A percentile compares a stretch with the other conserved stretches of the same genome.
Conservation (phyloP, 1,140 invertebrate genomes). For the Penaeus chinensis region DNA sequence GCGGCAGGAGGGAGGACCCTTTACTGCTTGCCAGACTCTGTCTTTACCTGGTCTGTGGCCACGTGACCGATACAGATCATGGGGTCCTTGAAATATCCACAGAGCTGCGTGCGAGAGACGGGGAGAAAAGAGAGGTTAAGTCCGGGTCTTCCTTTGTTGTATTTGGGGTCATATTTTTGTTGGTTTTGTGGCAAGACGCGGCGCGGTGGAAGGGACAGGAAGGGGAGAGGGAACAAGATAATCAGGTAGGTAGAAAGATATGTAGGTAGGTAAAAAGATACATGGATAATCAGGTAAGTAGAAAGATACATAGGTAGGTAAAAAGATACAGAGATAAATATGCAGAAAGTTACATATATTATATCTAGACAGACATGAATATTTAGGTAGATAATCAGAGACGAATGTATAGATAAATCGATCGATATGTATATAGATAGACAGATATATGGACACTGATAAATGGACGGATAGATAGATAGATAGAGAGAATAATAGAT, state of each 20-base stretch:
- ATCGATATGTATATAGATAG: background rate
- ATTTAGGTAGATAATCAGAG: too few species aligned
- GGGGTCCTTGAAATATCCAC: constrained; percentile 90
- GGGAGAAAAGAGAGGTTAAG: background rate
- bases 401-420: background rate
- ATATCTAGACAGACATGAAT: too few species aligned
- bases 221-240: background rate
- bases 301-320: too few species aligned
- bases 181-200: background rate
- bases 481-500: background rate
- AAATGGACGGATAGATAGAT: background rate
- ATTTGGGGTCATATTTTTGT: too few species aligned
- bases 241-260: background rate
- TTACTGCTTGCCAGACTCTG: constrained; percentile 39
- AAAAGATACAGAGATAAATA: background rate
- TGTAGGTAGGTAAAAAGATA: background rate
- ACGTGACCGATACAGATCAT: constrained; percentile 88
- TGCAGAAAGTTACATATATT: background rate
- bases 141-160: too few species aligned
- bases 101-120: constrained; percentile 66
- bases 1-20: constrained; percentile 1
- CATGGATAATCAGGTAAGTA: background rate
- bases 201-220: too few species aligned
- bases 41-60: constrained; percentile 79
- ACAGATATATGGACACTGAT: too few species aligned